Conservation (phyloP, 2,113 vertebrate species). For the Sylvia atricapilla region DNA sequence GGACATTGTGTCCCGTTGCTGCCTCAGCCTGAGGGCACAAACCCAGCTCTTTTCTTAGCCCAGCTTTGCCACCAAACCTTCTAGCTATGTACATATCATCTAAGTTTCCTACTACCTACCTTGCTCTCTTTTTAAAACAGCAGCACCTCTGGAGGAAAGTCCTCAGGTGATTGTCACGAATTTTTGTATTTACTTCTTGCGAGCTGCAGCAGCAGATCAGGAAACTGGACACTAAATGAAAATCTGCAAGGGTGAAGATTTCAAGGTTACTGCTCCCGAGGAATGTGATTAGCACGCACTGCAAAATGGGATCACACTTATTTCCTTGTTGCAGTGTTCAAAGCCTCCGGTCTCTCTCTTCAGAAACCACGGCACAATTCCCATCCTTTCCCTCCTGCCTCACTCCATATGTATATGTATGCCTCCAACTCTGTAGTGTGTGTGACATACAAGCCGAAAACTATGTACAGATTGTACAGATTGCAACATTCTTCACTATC, state of each 20-base stretch:
- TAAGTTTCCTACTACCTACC: neutral
- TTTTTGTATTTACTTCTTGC: neutral
- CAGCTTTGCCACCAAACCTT: neutral
- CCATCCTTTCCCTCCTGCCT: neutral
- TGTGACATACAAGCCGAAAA: neutral
- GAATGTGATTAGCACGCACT: neutral
- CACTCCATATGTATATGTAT: neutral
- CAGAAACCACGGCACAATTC: neutral
- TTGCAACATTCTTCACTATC: neutral
- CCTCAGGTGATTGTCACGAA: neutral
- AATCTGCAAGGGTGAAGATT: neutral
- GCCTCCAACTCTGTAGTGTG: neutral
- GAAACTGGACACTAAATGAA: neutral
- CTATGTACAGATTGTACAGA: neutral
- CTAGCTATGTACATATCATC: neutral
- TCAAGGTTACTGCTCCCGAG: neutral
- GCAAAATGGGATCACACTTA: neutral
- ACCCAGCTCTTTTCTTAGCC: neutral
- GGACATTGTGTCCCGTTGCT: neutral
- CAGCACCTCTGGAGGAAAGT: neutral
- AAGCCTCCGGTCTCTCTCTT: neutral
- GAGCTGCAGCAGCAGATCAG: neutral
- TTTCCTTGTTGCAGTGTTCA: neutral
- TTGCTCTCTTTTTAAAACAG: neutral
- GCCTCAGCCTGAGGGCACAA: neutral